Percentiles rank a stretch among this genome's conserved stretches.
These are phyloP conservation scores for Ispidina picta DNA, from an alignment of 2,797 vertebrate species.

Conservation along the genomic window DNA sequence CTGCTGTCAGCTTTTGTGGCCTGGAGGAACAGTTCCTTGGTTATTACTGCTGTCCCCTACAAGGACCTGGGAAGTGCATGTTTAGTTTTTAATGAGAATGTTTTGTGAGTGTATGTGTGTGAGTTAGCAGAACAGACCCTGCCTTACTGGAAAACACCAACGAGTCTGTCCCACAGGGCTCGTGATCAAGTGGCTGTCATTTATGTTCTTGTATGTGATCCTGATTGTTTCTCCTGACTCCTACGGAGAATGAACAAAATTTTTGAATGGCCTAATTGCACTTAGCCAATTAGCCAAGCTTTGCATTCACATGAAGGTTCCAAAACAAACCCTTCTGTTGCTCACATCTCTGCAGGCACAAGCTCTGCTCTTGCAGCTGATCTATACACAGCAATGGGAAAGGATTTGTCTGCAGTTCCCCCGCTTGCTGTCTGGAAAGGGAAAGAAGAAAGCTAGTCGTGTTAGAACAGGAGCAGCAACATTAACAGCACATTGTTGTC, in stretches of 20 bases:
- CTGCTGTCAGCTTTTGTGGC: not conserved
- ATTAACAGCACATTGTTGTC: slow-evolving; percentile 65
- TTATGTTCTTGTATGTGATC: not conserved
- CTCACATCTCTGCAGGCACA: not conserved
- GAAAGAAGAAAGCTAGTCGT: slow-evolving; percentile 44
- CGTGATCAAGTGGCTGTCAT: not conserved
- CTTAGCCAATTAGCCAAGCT: not conserved
- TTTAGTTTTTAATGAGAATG: not conserved
- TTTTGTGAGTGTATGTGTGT: not conserved
- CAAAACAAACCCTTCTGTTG: not conserved
- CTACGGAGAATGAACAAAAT: not conserved
- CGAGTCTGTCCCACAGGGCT: fast-evolving
- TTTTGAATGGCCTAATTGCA: not conserved
- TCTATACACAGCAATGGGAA: not conserved
- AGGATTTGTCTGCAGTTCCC: slow-evolving; percentile 27
- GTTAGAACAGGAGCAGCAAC: slow-evolving; percentile 61
- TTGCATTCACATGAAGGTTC: not conserved
- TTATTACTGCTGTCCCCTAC: not conserved
- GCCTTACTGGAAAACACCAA: not conserved
- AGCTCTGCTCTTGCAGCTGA: not conserved
- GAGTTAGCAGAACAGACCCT: not conserved
- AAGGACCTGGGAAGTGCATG: not conserved
- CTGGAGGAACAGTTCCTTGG: not conserved
- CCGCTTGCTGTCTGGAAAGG: slow-evolving; percentile 6
- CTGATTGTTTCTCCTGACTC: not conserved